Base-by-base conservation (phyloP, 2,113 vertebrate genomes). In the Callocephalon fimbriatum region DNA sequence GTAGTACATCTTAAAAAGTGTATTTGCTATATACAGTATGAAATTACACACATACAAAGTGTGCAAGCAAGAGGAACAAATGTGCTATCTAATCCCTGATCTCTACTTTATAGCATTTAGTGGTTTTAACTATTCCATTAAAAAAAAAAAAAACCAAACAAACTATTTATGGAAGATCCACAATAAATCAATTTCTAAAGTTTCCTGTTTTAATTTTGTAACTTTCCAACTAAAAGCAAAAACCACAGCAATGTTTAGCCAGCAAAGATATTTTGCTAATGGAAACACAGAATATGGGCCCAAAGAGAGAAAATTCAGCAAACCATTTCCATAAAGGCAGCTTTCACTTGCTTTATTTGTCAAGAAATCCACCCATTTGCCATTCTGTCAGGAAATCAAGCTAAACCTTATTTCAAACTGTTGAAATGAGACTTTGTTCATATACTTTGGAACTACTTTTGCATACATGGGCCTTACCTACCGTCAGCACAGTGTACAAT, bases 221-320 rank as follows among this genome's bases (percentile, higher is more conserved):
- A 76, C 48, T 90, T 88, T 73, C 25, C 63, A 90, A 70, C 23
- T 29, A 72, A 59, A 91, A 77, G 37, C 63, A 93, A 77, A 91
- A 76, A 3, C 48, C 45, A 44, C 17, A 16, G 29, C 23, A 31
- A 70, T 25, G 21, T 80, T 61, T 84, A 71, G 73, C 71, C 83
- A 91, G 25, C 26, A 76, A 75, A 93, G 71, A 80, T 14, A 58
- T 6, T 44, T 37, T 70, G 58, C 53, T 83, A 79, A 27, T 65
- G 37, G 21, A 88, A 80, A 70, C 77, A 63, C 44, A 86, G 71
- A 95, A 44, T 9, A 73, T 3, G 23, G n/a, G 48, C 38, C 40
- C 82, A 76, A 68, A 88, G 67, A 93, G 40, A 94, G 42, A 44
- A 58, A 77, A 47, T 92, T 90, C 75, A 73, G 71, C 63, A 90